Percentiles rank a stretch among this genome's conserved stretches.
phyloP scores from a whole-genome alignment of 2,888 invertebrate species.

The Zonitis immaculata region DNA sequence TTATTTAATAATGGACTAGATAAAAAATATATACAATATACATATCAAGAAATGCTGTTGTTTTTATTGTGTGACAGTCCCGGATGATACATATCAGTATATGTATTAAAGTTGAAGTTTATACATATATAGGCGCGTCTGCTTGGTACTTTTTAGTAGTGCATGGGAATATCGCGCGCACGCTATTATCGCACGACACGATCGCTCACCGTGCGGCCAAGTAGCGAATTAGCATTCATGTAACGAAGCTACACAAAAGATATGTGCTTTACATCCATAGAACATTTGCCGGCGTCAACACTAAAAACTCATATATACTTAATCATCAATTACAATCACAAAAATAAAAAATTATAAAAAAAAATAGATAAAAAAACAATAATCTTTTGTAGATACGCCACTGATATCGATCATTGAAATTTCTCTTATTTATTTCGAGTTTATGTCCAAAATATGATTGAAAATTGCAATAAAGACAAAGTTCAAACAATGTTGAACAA shows the following conservation, averaged over 20 bases:
- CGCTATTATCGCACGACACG: constrained; percentile 38
- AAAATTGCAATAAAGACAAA: neutral
- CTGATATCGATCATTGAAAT: neutral
- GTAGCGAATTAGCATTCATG: constrained; percentile 43
- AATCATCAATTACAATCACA: neutral
- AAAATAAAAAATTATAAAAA: neutral
- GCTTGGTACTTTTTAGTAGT: constrained; percentile 25
- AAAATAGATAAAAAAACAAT: neutral
- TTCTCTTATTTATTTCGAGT: neutral
- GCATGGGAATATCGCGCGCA: constrained; percentile 41
- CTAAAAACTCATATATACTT: no score
- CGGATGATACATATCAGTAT: constrained; percentile 38
- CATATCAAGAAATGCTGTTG: no score
- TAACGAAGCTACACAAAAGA: constrained; percentile 34
- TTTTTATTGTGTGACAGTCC: constrained; percentile 31
- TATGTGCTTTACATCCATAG: constrained; percentile 16
- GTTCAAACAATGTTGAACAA: neutral
- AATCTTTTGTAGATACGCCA: no score
- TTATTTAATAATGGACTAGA: neutral
- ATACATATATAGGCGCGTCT: constrained; percentile 41
- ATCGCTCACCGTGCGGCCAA: constrained; percentile 39
- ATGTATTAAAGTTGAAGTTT: constrained; percentile 22
- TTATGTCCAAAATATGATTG: neutral
- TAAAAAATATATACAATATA: constrained; percentile 25
- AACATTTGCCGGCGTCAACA: constrained; percentile 1